These are phyloP conservation scores for Andrena fulva DNA, from an alignment of 2,888 invertebrate species.

Conservation along the genomic window DNA sequence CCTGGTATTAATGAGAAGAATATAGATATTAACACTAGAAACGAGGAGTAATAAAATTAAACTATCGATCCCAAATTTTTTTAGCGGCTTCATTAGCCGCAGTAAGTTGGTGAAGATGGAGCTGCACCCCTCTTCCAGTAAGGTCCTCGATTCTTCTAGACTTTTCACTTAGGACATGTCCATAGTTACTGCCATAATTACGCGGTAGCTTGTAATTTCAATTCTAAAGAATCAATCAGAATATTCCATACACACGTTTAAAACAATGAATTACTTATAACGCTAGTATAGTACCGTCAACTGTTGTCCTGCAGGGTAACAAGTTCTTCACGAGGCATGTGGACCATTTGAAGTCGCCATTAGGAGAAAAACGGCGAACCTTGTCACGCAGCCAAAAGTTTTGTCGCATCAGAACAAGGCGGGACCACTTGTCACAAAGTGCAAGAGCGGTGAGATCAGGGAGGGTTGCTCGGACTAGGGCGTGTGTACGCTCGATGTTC, in stretches of 20 bases:
- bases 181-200: too few relatives aligned
- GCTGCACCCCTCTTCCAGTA: too few relatives aligned
- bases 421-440: slow-evolving; percentile 10
- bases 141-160: too few relatives aligned
- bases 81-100: too few relatives aligned
- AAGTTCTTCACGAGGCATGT: slow-evolving; percentile 2
- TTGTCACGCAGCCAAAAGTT: slow-evolving; percentile 9
- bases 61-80: too few relatives aligned
- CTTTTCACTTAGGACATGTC: too few relatives aligned
- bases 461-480: background rate
- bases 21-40: background rate
- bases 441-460: background rate
- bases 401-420: slow-evolving; percentile 7
- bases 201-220: too few relatives aligned
- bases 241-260: background rate
- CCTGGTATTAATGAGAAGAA: background rate
- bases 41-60: too few relatives aligned
- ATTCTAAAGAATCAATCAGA: too few relatives aligned
- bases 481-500: background rate
- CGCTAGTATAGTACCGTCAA: too few relatives aligned
- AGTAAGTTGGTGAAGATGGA: too few relatives aligned
- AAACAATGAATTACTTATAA: background rate
- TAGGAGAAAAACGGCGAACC: background rate
- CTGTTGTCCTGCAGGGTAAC: background rate
- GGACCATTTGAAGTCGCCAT: slow-evolving; percentile 2